A percentile compares a stretch with the other conserved stretches of the same genome.
These are phyloP conservation scores for Danio kyathit DNA, from an alignment of 2,797 vertebrate species.

Conservation along the genomic window DNA sequence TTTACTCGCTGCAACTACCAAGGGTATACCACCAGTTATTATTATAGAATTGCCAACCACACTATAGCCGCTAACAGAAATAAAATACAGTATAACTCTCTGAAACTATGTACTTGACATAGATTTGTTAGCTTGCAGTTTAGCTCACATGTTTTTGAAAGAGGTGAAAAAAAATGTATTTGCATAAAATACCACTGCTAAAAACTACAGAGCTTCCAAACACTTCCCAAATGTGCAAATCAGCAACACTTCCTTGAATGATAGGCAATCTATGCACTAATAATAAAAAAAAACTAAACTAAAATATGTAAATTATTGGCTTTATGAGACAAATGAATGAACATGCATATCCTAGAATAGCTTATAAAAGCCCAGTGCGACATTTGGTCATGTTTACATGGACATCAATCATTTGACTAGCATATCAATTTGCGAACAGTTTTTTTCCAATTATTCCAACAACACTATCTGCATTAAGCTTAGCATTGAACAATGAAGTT, in stretches of 20 bases:
- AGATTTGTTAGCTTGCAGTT: not conserved
- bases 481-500: not conserved
- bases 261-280: not conserved
- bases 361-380: not conserved
- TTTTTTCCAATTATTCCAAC: not conserved
- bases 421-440: not conserved
- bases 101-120: not conserved
- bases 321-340: not conserved
- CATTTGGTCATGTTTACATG: not conserved
- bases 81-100: not conserved
- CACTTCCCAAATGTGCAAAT: slow-evolving; percentile 3
- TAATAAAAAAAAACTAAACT: not conserved
- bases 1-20: too few relatives aligned
- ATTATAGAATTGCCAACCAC: not conserved
- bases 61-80: not conserved
- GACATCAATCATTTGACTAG: slow-evolving; percentile 4
- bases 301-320: slow-evolving; percentile 1
- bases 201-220: not conserved
- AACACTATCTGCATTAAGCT: not conserved
- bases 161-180: not conserved
- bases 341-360: not conserved
- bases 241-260: not conserved
- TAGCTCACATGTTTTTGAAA: not conserved
- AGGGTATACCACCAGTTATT: not conserved
- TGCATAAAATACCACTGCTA: not conserved